Evolutionary conservation across 1,140 invertebrate genomes (phyloP).

Genomic region (Trachelipus rathkii): DNA sequence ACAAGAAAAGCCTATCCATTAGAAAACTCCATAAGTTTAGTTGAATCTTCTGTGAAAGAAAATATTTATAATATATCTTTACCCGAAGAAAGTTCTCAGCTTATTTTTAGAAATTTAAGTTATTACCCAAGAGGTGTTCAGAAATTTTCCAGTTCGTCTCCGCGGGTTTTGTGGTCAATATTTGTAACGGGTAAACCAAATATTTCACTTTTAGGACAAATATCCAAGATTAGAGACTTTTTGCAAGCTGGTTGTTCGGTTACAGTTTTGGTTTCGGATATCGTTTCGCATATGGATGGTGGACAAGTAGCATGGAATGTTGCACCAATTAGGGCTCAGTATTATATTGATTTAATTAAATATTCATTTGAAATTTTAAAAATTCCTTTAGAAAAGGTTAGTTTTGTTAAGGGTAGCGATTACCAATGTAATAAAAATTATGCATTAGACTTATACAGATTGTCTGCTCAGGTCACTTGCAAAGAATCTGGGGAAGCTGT

Average conservation of each 20-base stretch:
- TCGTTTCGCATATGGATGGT: slow-evolving; percentile 98
- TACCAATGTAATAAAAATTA: slow-evolving; percentile 93
- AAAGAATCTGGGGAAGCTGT: slow-evolving; percentile 99
- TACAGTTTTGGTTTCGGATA: slow-evolving; percentile 93
- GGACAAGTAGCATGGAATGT: slow-evolving; percentile 99
- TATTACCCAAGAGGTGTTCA: slow-evolving; percentile 57
- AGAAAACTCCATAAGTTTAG: too few species aligned
- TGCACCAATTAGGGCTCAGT: slow-evolving; percentile 77
- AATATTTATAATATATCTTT: too few species aligned
- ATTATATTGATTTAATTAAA: slow-evolving; percentile 94
- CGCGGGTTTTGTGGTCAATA: slow-evolving; percentile 95
- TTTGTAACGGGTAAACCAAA: slow-evolving; percentile 97
- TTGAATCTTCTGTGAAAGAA: too few species aligned
- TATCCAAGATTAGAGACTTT: slow-evolving; percentile 98
- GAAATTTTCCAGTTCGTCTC: slow-evolving; percentile 88
- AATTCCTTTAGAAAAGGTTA: slow-evolving; percentile 90
- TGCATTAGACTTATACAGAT: slow-evolving; percentile 89
- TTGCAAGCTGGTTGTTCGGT: slow-evolving; percentile 93
- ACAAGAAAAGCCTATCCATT: too few species aligned
- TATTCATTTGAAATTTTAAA: slow-evolving; percentile 86
- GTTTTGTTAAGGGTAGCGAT: slow-evolving; percentile 91
- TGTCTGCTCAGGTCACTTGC: slow-evolving; percentile 87
- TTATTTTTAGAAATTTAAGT: slow-evolving; percentile 61
- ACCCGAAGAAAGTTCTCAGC: too few species aligned
- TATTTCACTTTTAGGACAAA: slow-evolving; percentile 97